Evolutionary conservation across 2,797 vertebrate species (phyloP).

Genomic region (Muraenolepis orangiensis): DNA sequence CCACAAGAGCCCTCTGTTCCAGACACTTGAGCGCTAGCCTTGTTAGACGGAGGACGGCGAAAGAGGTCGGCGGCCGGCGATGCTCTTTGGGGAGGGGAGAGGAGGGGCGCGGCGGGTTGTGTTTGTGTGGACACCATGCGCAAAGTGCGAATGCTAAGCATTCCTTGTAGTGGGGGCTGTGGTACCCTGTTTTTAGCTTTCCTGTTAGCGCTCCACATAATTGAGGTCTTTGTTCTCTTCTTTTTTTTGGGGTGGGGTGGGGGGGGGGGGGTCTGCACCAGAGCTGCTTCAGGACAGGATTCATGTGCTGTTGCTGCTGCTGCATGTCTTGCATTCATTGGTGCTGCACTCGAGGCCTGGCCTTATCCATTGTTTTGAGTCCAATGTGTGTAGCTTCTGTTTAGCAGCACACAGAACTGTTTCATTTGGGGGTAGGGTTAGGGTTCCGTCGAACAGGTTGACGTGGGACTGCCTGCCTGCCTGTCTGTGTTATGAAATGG

Average conservation of each 20-base stretch:
- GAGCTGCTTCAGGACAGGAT: conserved; percentile 38
- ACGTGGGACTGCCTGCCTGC: neutral
- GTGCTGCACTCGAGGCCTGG: conserved; percentile 29
- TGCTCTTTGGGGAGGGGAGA: conserved; percentile 53
- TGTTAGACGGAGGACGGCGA: conserved; percentile 52
- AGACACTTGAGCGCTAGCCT: conserved; percentile 60
- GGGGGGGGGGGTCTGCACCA: conserved; percentile 6
- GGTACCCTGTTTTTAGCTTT: conserved; percentile 68
- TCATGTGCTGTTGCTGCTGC: conserved; percentile 34
- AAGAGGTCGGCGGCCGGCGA: conserved; percentile 51
- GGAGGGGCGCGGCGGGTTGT: conserved; percentile 57
- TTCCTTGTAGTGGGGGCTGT: conserved; percentile 59
- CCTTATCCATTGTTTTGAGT: conserved; percentile 42
- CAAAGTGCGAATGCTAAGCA: conserved; percentile 58
- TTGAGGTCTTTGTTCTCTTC: conserved; percentile 71
- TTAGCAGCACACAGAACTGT: conserved; percentile 10
- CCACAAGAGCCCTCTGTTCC: conserved; percentile 64
- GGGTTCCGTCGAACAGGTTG: neutral
- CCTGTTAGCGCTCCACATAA: conserved; percentile 64
- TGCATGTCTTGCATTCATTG: conserved; percentile 32
- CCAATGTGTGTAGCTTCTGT: conserved; percentile 20
- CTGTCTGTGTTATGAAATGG: conserved; percentile 1
- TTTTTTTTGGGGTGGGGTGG: conserved; percentile 23
- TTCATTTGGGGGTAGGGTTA: conserved; percentile 22
- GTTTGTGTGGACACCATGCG: conserved; percentile 8